These are phyloP conservation scores for Saguinus midas DNA, from an alignment of 2,113 vertebrate species.

Conservation along the genomic window DNA sequence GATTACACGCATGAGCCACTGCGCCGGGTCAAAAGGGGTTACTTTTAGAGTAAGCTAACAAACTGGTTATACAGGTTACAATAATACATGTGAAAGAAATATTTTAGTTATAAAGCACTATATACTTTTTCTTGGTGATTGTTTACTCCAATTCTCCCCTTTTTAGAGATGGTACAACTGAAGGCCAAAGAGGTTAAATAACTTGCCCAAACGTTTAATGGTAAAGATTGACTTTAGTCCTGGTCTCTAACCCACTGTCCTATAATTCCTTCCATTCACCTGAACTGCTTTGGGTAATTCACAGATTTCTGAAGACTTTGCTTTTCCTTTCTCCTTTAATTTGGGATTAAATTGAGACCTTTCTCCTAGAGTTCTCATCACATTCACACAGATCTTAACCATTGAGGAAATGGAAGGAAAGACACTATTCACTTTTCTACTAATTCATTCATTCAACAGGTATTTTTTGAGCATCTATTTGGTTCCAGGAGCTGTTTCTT, in stretches of 20 bases:
- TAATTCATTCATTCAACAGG: conserved; percentile 4
- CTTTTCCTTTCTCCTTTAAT: background rate
- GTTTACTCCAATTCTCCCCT: background rate
- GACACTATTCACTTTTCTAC: background rate
- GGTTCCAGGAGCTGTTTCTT: background rate
- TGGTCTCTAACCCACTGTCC: background rate
- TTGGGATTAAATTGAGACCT: background rate
- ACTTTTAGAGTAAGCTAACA: too few relatives aligned
- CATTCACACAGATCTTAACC: background rate
- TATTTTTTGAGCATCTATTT: background rate
- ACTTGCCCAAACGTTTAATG: background rate
- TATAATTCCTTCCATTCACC: background rate
- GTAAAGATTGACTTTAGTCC: background rate
- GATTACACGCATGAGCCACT: too few relatives aligned
- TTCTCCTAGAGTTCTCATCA: background rate
- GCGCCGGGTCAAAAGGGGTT: too few relatives aligned
- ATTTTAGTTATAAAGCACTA: background rate
- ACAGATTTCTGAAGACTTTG: background rate
- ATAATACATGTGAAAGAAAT: background rate
- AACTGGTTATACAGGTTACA: background rate
- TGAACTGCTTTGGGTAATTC: background rate
- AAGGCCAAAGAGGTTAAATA: background rate
- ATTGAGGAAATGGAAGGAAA: background rate
- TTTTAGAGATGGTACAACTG: background rate
- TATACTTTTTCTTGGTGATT: conserved; percentile 1